Evolutionary conservation across 2,888 invertebrate species (phyloP).

Genomic region (Temnothorax unifasciatus): DNA sequence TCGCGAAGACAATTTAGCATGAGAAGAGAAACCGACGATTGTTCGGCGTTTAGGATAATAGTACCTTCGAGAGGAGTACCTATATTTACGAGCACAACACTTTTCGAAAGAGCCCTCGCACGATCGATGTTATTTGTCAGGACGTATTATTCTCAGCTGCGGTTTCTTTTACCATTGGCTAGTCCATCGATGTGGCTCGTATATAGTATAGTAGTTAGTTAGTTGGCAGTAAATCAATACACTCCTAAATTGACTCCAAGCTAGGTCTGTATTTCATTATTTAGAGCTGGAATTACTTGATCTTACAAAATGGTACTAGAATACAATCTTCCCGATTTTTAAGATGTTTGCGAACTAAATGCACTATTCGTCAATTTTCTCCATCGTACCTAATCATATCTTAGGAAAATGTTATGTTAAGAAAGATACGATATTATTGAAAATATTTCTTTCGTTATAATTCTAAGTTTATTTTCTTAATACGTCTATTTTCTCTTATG

Average conservation of each 20-base stretch:
- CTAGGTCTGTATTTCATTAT: conserved; percentile 1
- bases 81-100: conserved; percentile 1
- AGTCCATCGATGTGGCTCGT: not conserved
- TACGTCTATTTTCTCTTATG: not conserved
- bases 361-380: not conserved
- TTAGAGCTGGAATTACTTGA: not conserved
- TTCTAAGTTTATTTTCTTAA: not conserved
- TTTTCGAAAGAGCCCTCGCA: conserved; percentile 29
- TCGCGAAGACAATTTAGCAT: conserved; percentile 37
- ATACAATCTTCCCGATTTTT: not conserved
- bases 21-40: conserved; percentile 22
- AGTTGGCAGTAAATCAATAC: conserved; percentile 36
- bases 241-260: not conserved
- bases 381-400: not conserved
- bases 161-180: not conserved
- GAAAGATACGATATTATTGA: not conserved
- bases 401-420: not conserved
- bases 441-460: not conserved
- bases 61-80: conserved; percentile 3
- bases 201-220: not conserved
- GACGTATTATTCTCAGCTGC: conserved; percentile 13
- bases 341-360: not conserved
- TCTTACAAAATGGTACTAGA: not conserved
- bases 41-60: conserved; percentile 39
- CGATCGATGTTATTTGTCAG: conserved; percentile 33